Base-by-base conservation (phyloP, 2,888 invertebrate species). In the Cabera pusaria region DNA sequence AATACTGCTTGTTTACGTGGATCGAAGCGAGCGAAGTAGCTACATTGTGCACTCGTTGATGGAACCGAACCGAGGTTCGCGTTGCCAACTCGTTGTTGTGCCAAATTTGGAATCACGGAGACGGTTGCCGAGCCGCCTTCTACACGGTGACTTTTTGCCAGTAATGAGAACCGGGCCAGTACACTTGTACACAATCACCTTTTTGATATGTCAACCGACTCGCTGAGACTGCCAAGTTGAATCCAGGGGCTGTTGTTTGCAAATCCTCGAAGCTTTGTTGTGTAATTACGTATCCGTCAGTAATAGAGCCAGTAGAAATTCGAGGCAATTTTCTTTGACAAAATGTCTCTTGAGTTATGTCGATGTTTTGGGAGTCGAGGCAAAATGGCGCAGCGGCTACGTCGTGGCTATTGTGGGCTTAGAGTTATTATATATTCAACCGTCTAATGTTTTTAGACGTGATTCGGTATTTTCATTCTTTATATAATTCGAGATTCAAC, bases 1-100 rank as follows among this genome's bases (percentile, higher is more conserved):
- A 86, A 84, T 69, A 58, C 56, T 65, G 71, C 83, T 79, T 85
- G 83, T 84, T 85, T 84, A 82, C 83, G 68, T 69, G 67, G 65
- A 14, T 2, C 14, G 3, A 3, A 14, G 14, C 4, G 14, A 65
- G 64, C 61, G 55, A 72, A 74, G 68, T 74, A 64, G 67, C 58
- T 70, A 68, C 64, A n/a, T n/a, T n/a, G 68, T 69, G 69, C 67
- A 67, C 58, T 65, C 56, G 67, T 64, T 3, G 57, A 54, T 49
- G 57, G 53, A 49, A 52, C 45, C 56, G 51, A 50, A 57, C 54
- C 62, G 60, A 57, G 74, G 83, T n/a, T n/a, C n/a, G 38, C 16
- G 37, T 83, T 80, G 85, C 84, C 84, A 84, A 79, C 70, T 76
- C 72, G 74, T 70, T 73, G 72, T 68, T 76, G 76, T 61, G 77